phyloP scores from a whole-genome alignment of 2,113 vertebrate genomes.

The Cyprinus carpio region DNA sequence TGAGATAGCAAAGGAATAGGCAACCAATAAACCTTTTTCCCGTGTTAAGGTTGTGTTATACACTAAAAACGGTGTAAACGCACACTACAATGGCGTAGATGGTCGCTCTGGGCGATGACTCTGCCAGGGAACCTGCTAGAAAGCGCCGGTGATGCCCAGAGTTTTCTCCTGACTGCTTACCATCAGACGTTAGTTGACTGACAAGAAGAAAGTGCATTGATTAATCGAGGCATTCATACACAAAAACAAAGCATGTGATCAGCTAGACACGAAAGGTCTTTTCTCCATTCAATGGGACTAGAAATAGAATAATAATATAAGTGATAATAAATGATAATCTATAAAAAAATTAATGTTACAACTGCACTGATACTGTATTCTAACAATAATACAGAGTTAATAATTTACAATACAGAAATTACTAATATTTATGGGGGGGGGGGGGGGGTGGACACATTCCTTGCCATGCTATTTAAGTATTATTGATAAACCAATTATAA shows the following conservation, averaged over 20 bases:
- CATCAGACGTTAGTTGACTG: slow-evolving; percentile 90
- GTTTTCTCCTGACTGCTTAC: slow-evolving; percentile 84
- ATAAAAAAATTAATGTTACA: background rate
- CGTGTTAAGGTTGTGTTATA: background rate
- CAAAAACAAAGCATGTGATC: background rate
- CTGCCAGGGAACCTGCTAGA: slow-evolving; percentile 88
- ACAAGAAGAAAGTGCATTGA: background rate
- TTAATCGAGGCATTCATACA: background rate
- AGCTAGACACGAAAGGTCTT: background rate
- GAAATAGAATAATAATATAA: too few species aligned
- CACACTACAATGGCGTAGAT: slow-evolving; percentile 99
- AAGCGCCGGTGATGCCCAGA: slow-evolving; percentile 84
- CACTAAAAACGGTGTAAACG: slow-evolving; percentile 56
- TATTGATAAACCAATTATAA: background rate
- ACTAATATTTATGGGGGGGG: background rate
- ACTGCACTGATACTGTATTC: background rate
- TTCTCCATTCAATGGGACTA: too few species aligned
- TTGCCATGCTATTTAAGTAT: background rate
- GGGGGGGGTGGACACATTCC: too few species aligned
- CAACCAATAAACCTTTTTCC: too few species aligned
- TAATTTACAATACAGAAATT: background rate
- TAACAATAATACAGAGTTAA: too few species aligned
- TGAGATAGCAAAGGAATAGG: too few species aligned
- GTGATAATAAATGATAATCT: too few species aligned
- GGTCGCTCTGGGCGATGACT: slow-evolving; percentile 90